These are phyloP conservation scores for Spongia lamella DNA, from an alignment of 37 sponge, comb jelly and placozoan genomes.

Conservation along the genomic window DNA sequence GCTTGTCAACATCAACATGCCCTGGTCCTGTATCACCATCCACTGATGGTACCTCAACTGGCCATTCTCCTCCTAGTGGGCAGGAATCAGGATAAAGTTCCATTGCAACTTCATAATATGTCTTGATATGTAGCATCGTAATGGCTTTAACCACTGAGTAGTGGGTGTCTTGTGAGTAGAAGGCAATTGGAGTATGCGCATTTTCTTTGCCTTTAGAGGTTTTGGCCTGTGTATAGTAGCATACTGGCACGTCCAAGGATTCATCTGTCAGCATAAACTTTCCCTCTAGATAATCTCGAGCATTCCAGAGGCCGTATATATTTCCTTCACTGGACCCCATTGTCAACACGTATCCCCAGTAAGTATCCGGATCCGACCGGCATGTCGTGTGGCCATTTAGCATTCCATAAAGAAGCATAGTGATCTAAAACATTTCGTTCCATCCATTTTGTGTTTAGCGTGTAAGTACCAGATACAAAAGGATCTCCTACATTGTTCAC, in stretches of 20 bases:
- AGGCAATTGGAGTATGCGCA: slow-evolving; percentile 13
- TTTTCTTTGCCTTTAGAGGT: background rate
- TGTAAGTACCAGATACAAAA: background rate
- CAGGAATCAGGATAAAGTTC: slow-evolving; percentile 6
- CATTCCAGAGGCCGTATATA: slow-evolving; percentile 29
- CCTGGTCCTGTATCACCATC: slow-evolving; percentile 16
- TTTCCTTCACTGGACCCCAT: slow-evolving; percentile 25
- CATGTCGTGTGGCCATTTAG: slow-evolving; percentile 21
- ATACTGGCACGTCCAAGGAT: background rate
- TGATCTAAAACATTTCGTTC: slow-evolving; percentile 34
- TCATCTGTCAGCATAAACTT: slow-evolving; percentile 17
- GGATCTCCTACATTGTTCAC: slow-evolving; percentile 27
- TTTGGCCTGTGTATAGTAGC: slow-evolving; percentile 6
- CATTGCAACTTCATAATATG: slow-evolving; percentile 15
- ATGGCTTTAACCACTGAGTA: slow-evolving; percentile 9
- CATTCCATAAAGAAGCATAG: slow-evolving; percentile 35
- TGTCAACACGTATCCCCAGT: slow-evolving; percentile 37
- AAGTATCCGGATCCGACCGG: slow-evolving; percentile 8
- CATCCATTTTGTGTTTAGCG: slow-evolving; percentile 17
- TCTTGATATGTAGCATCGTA: background rate
- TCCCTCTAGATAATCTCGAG: slow-evolving; percentile 32
- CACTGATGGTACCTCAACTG: background rate
- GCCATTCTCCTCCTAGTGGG: slow-evolving; percentile 18
- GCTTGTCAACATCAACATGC: slow-evolving; percentile 4
- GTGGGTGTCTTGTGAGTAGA: slow-evolving; percentile 28